Percentiles rank a stretch among this genome's conserved stretches.
Evolutionary conservation across 92 coral and sea anemone species (phyloP).

Genomic region (Ricordea florida): DNA sequence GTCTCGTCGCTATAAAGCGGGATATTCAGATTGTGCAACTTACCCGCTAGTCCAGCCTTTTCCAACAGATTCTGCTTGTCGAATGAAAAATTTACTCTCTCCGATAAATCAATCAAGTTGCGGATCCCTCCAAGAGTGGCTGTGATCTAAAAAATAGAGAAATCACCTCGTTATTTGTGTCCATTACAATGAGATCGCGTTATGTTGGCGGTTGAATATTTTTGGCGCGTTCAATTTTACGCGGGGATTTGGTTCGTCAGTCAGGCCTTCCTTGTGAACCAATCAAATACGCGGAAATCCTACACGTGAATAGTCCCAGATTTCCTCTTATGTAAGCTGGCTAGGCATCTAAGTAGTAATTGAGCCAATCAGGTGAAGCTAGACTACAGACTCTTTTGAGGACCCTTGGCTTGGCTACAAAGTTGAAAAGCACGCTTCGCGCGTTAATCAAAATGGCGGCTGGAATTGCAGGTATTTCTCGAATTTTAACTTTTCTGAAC

Average conservation of each 20-base stretch:
- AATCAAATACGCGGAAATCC: conserved; percentile 36
- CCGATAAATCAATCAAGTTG: not conserved
- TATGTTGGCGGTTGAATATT: conserved; percentile 79
- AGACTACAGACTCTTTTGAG: no score
- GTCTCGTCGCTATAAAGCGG: no score
- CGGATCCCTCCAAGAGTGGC: not conserved
- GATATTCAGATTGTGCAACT: conserved; percentile 8
- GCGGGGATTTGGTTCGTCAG: conserved; percentile 80
- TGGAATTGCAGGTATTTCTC: conserved; percentile 57
- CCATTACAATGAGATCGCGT: conserved; percentile 11
- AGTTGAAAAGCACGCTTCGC: conserved; percentile 75
- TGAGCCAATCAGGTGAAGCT: not conserved
- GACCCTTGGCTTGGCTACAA: conserved; percentile 73
- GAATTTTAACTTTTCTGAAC: not conserved
- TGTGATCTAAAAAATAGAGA: not conserved
- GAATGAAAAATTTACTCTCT: not conserved
- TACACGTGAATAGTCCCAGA: conserved; percentile 49
- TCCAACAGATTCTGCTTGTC: not conserved
- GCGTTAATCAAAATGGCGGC: conserved; percentile 83
- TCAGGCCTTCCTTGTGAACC: conserved; percentile 40
- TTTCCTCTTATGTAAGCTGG: not conserved
- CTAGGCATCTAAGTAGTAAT: conserved; percentile 32
- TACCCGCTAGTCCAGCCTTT: not conserved
- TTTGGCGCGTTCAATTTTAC: conserved; percentile 99
- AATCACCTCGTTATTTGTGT: conserved; percentile 19